These are phyloP conservation scores for Nesogale talazaci DNA, from an alignment of 2,113 vertebrate genomes.

Conservation along the genomic window DNA sequence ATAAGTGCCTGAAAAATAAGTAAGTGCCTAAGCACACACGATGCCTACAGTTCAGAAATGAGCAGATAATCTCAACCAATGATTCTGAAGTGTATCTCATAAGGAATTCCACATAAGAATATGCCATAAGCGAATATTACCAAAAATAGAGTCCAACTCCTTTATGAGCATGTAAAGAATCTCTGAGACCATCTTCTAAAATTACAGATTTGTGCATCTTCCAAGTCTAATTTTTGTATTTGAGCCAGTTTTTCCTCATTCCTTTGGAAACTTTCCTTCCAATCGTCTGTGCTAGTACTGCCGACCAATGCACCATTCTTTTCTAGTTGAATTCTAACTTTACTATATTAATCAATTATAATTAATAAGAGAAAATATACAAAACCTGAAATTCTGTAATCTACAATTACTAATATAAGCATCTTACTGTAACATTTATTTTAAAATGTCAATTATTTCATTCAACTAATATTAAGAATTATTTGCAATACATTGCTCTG, in stretches of 20 bases:
- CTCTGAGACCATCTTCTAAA: constrained; percentile 13
- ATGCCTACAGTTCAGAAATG: background rate
- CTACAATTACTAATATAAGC: constrained; percentile 18
- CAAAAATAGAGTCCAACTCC: background rate
- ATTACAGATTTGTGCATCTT: constrained; percentile 13
- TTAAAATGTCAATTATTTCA: background rate
- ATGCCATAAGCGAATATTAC: constrained; percentile 29
- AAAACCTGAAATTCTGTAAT: no score
- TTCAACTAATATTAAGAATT: constrained; percentile 39
- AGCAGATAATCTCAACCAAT: background rate
- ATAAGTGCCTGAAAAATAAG: no score
- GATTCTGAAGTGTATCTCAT: background rate
- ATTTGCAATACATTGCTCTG: constrained; percentile 6
- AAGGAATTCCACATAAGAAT: background rate
- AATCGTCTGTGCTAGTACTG: background rate
- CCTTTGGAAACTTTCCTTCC: no score
- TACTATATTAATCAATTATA: constrained; percentile 4
- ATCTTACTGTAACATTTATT: constrained; percentile 49
- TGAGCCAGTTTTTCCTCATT: constrained; percentile 7
- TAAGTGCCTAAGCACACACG: background rate
- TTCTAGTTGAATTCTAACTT: background rate
- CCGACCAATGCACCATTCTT: constrained; percentile 1
- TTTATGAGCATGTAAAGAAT: constrained; percentile 28
- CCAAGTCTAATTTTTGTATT: constrained; percentile 1
- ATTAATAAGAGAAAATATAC: constrained; percentile 10